phyloP scores from a whole-genome alignment of 2,888 invertebrate species.

The Volucella inflata region DNA sequence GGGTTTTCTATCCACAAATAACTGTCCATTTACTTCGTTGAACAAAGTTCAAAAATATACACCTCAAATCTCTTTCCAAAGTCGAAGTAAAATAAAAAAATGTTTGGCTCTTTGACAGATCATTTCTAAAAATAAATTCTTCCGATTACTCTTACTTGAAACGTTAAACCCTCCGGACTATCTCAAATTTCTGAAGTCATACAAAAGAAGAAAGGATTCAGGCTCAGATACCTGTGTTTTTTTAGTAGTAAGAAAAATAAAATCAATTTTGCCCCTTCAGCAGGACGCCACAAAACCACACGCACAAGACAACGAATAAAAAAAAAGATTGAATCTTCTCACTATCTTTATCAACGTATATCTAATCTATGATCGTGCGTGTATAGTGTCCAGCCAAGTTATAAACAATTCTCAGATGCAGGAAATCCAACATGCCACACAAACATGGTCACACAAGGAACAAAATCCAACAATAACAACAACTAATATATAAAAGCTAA shows the following conservation, averaged over 20 bases:
- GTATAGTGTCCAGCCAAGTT: background rate
- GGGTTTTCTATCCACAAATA: no score
- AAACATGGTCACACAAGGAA: background rate
- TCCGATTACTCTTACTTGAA: constrained; percentile 13
- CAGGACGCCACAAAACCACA: constrained; percentile 42
- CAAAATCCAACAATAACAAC: background rate
- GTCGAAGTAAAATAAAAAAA: no score
- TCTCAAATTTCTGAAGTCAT: constrained; percentile 38
- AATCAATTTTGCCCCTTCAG: constrained; percentile 51
- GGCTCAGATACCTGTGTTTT: background rate
- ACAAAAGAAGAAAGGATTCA: background rate
- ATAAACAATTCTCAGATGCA: constrained; percentile 62
- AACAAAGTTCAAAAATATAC: no score
- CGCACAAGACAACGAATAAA: constrained; percentile 15
- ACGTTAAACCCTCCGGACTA: constrained; percentile 17
- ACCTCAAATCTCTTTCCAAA: no score
- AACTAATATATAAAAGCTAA: constrained; percentile 5
- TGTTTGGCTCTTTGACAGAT: background rate
- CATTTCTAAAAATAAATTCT: constrained; percentile 36
- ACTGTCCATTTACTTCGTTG: no score
- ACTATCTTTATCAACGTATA: constrained; percentile 40
- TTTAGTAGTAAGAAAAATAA: constrained; percentile 4
- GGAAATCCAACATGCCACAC: constrained; percentile 45
- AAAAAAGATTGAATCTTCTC: background rate
- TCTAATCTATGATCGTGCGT: constrained; percentile 60